A percentile compares a stretch with the other conserved stretches of the same genome.
These are phyloP conservation scores for Eustalomyia histrio DNA, from an alignment of 2,888 invertebrate species.

Conservation along the genomic window DNA sequence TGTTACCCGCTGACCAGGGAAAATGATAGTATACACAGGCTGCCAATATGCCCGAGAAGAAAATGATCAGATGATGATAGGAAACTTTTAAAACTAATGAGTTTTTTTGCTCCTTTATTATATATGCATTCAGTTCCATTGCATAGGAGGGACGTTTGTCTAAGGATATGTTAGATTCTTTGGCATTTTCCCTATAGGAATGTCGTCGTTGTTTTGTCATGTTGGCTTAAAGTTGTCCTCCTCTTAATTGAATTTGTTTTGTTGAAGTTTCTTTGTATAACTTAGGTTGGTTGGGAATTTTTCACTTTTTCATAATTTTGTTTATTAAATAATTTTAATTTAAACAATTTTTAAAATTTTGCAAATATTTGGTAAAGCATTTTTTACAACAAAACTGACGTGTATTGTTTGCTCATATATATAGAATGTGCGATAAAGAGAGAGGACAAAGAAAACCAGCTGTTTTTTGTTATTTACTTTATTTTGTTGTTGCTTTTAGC, in stretches of 20 bases:
- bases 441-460: slow-evolving; percentile 5
- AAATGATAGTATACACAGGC: slow-evolving; percentile 71
- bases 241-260: background rate
- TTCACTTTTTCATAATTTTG: slow-evolving; percentile 14
- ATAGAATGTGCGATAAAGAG: background rate
- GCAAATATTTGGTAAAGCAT: too few species aligned
- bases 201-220: slow-evolving; percentile 58
- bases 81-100: slow-evolving; percentile 52
- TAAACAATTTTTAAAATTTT: background rate
- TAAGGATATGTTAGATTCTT: slow-evolving; percentile 1
- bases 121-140: slow-evolving; percentile 47
- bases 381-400: slow-evolving; percentile 34
- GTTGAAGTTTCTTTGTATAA: background rate
- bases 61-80: slow-evolving; percentile 67
- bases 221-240: background rate
- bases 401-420: slow-evolving; percentile 7
- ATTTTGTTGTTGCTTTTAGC: slow-evolving; percentile 18
- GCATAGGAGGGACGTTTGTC: slow-evolving; percentile 52
- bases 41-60: slow-evolving; percentile 72
- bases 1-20: slow-evolving; percentile 26
- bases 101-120: slow-evolving; percentile 39
- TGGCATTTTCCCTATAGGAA: slow-evolving; percentile 38
- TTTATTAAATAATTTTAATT: slow-evolving; percentile 9
- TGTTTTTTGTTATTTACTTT: slow-evolving; percentile 44
- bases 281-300: background rate